Conservation (phyloP, 1,140 invertebrate species). For the Drosophila neocordata region DNA sequence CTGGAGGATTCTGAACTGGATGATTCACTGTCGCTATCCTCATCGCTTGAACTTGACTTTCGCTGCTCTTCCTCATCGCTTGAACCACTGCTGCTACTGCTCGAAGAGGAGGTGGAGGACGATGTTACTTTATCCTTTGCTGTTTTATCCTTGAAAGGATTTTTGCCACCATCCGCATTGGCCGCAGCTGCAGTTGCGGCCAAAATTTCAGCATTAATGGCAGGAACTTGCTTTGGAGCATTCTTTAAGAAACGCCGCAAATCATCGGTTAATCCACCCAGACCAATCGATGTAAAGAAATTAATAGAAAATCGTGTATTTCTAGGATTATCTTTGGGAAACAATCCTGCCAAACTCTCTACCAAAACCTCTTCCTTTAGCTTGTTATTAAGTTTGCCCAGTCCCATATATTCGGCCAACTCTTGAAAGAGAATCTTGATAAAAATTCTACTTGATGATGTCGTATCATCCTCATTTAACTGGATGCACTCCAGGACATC, state of each 20-base stretch:
- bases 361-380: conserved; percentile 94
- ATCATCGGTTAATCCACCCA: conserved; percentile 98
- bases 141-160: conserved; percentile 47
- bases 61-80: conserved; percentile 34
- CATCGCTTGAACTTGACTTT: conserved; percentile 38
- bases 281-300: conserved; percentile 99
- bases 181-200: conserved; percentile 3
- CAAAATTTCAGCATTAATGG: conserved; percentile 74
- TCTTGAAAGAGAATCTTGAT: conserved; percentile 99
- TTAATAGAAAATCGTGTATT: conserved; percentile 99
- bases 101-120: conserved; percentile 25
- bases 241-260: conserved; percentile 94
- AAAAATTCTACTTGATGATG: conserved; percentile 98
- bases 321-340: conserved; percentile 97
- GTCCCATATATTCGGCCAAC: conserved; percentile 97
- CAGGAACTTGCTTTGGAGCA: conserved; percentile 86
- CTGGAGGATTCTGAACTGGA: conserved; percentile 37
- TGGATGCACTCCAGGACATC: conserved; percentile 94
- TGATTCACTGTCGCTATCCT: conserved; percentile 50
- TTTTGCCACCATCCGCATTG: conserved; percentile 19
- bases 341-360: conserved; percentile 94
- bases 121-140: background rate
- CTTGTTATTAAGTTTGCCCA: conserved; percentile 94
- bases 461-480: conserved; percentile 98
- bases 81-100: conserved; percentile 17